Evolutionary conservation across 37 sponge, comb jelly and placozoan genomes (phyloP).

Genomic region (Cliona cf. orientalis): DNA sequence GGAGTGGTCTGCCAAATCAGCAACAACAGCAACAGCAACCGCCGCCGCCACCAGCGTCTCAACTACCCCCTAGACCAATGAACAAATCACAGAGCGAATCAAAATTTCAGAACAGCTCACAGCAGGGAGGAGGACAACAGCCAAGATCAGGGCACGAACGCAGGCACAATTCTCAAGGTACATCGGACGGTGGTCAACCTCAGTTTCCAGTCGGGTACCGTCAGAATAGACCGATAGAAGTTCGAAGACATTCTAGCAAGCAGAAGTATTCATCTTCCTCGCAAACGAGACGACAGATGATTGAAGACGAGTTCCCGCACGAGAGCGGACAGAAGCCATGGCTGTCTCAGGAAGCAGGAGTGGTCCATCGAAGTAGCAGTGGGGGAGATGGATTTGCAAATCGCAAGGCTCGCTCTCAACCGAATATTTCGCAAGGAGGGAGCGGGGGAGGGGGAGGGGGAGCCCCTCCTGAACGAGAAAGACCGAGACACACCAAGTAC

Average conservation of each 20-base stretch:
- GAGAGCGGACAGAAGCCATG: background rate
- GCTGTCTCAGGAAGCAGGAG: too few relatives aligned
- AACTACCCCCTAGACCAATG: constrained; percentile 7
- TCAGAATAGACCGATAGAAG: too few relatives aligned
- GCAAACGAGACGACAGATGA: too few relatives aligned
- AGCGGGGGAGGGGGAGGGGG: background rate
- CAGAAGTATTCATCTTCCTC: too few relatives aligned
- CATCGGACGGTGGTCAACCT: background rate
- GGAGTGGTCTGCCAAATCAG: background rate
- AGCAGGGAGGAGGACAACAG: too few relatives aligned
- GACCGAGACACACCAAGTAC: background rate
- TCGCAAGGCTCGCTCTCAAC: background rate
- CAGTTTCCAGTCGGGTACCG: background rate
- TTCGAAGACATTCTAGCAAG: too few relatives aligned
- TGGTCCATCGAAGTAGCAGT: background rate
- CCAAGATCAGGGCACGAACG: constrained; percentile 1
- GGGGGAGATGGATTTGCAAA: background rate
- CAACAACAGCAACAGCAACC: background rate
- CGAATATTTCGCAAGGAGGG: background rate
- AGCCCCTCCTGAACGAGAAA: background rate
- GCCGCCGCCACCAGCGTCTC: background rate
- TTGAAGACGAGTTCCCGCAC: too few relatives aligned
- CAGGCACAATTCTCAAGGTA: constrained; percentile 33
- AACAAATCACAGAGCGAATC: constrained; percentile 33
- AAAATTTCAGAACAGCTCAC: constrained; percentile 1